These are phyloP conservation scores for Epinotia brunnichana DNA, from an alignment of 2,888 invertebrate species.

Conservation along the genomic window DNA sequence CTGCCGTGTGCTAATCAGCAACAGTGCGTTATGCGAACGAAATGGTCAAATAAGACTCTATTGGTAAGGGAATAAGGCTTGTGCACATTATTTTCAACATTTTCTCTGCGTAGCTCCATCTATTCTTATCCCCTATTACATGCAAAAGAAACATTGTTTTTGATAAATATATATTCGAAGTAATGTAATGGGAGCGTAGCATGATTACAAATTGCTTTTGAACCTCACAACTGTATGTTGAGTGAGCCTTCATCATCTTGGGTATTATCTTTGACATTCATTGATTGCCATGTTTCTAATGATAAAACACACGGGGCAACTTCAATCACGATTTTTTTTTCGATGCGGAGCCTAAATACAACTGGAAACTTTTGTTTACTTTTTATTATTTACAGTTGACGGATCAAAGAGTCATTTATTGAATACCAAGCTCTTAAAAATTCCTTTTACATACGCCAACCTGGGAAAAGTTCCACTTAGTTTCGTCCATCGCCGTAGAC, in stretches of 20 bases:
- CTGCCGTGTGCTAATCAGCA: too few relatives aligned
- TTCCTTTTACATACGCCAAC: slow-evolving; percentile 76
- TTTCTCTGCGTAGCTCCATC: too few relatives aligned
- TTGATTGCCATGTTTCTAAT: slow-evolving; percentile 24
- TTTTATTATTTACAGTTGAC: slow-evolving; percentile 45
- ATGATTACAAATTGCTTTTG: slow-evolving; percentile 20
- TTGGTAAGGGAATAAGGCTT: too few relatives aligned
- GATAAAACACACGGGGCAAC: neutral
- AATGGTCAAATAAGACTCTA: too few relatives aligned
- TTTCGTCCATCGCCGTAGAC: slow-evolving; percentile 65
- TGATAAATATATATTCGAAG: slow-evolving; percentile 15
- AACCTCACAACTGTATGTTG: slow-evolving; percentile 9
- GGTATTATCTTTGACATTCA: slow-evolving; percentile 30
- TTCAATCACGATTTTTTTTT: neutral
- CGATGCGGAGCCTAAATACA: slow-evolving; percentile 4
- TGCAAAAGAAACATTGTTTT: too few relatives aligned
- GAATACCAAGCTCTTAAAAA: slow-evolving; percentile 72
- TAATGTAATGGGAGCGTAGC: neutral
- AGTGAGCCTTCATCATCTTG: slow-evolving; percentile 20
- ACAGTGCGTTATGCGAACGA: too few relatives aligned
- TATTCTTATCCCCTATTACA: too few relatives aligned
- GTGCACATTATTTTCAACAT: too few relatives aligned
- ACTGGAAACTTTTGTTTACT: slow-evolving; percentile 32
- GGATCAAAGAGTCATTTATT: slow-evolving; percentile 63
- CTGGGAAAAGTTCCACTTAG: slow-evolving; percentile 79